These are phyloP conservation scores for Loris lydekkerianus DNA, from an alignment of 2,797 vertebrate species.

Conservation along the genomic window DNA sequence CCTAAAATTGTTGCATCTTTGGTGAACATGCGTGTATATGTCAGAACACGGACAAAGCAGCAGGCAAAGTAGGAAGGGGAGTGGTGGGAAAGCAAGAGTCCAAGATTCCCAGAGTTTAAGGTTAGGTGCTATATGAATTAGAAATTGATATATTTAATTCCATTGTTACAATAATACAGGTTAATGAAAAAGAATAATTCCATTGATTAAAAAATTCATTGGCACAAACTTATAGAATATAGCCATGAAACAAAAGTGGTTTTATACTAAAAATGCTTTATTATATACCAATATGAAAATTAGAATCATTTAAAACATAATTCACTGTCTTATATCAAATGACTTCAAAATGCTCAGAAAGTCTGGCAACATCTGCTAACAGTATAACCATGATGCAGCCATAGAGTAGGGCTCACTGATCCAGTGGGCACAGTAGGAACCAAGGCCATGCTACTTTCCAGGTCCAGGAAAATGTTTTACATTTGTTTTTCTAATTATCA, in stretches of 20 bases:
- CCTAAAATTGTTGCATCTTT: neutral
- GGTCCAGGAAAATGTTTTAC: neutral
- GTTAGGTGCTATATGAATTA: neutral
- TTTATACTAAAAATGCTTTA: conserved; percentile 35
- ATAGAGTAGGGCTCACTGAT: neutral
- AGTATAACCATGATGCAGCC: neutral
- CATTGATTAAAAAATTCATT: conserved; percentile 52
- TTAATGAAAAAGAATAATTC: conserved; percentile 24
- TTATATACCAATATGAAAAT: neutral
- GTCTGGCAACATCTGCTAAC: neutral
- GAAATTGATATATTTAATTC: conserved; percentile 11
- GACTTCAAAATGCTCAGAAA: conserved; percentile 22
- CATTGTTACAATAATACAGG: neutral
- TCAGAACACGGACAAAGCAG: neutral
- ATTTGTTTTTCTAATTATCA: neutral
- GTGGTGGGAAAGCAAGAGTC: neutral
- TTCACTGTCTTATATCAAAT: neutral
- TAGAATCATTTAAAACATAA: conserved; percentile 7
- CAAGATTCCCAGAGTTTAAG: neutral
- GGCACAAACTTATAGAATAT: neutral
- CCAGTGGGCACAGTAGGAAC: rapidly evolving
- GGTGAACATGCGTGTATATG: neutral
- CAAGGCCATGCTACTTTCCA: neutral
- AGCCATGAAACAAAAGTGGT: neutral
- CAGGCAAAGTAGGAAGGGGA: neutral